phyloP scores from a whole-genome alignment of 2,888 invertebrate species.

The Dryadula phaetusa region DNA sequence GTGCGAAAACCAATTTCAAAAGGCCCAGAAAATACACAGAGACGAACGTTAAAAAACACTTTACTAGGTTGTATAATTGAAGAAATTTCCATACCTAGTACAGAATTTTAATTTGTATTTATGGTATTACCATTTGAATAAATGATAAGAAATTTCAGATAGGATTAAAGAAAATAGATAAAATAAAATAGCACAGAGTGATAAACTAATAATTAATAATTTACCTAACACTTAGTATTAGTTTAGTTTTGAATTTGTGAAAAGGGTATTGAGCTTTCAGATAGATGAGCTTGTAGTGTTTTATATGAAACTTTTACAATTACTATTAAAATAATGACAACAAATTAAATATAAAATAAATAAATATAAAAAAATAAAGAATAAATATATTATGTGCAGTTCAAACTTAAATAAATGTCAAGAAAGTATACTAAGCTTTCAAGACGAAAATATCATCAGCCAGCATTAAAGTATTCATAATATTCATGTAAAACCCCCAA shows the following conservation, averaged over 20 bases:
- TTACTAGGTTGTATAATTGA: not conserved
- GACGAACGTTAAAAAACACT: conserved; percentile 38
- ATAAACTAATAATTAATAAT: no score
- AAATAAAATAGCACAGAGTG: no score
- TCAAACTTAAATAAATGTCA: not conserved
- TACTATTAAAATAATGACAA: no score
- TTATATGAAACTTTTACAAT: no score
- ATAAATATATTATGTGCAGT: not conserved
- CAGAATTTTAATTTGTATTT: no score
- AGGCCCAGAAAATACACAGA: conserved; percentile 70
- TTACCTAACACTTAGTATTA: no score
- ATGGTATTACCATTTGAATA: not conserved
- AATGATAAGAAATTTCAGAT: not conserved
- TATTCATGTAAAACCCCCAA: conserved; percentile 27
- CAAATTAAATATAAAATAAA: no score
- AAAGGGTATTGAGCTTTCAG: no score
- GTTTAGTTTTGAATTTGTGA: no score
- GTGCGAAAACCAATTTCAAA: conserved; percentile 76
- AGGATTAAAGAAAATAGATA: no score
- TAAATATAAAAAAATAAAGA: not conserved
- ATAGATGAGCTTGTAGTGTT: no score
- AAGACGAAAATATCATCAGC: not conserved
- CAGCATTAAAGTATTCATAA: conserved; percentile 13
- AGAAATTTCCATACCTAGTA: not conserved
- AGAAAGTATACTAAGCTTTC: not conserved